These are phyloP conservation scores for Lepidotrigona ventralis DNA, from an alignment of 1,140 invertebrate genomes.

Conservation along the genomic window DNA sequence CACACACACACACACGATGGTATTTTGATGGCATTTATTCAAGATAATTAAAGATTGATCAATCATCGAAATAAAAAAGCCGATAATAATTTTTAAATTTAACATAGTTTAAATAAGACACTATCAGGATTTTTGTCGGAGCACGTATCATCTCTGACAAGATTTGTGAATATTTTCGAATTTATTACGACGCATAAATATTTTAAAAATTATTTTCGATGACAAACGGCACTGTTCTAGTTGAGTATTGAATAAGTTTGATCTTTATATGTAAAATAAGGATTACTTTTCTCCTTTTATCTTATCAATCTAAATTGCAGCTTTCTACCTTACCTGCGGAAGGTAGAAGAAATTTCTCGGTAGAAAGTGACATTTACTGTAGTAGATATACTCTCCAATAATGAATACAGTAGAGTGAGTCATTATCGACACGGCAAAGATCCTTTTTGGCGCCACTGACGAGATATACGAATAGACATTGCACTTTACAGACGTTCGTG, in stretches of 20 bases:
- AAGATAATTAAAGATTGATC: neutral
- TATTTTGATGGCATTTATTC: neutral
- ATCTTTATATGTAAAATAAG: neutral
- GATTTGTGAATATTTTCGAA: too few species aligned
- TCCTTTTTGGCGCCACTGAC: too few species aligned
- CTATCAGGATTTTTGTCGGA: neutral
- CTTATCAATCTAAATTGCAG: neutral
- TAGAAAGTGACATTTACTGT: neutral
- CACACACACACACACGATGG: too few species aligned
- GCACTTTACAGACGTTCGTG: too few species aligned
- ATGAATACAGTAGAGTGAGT: neutral
- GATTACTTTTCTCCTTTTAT: neutral
- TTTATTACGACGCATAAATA: neutral
- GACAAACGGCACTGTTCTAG: neutral
- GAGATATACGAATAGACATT: too few species aligned
- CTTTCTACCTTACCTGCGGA: neutral
- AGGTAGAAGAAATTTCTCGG: neutral
- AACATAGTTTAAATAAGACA: neutral
- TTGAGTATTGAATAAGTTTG: too few species aligned
- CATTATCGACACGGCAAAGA: neutral
- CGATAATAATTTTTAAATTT: neutral
- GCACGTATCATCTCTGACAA: neutral
- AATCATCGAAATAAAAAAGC: neutral
- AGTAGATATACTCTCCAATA: neutral
- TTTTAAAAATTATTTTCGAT: neutral